Conservation (phyloP, 2,113 vertebrate genomes). For the Balaeniceps rex region DNA sequence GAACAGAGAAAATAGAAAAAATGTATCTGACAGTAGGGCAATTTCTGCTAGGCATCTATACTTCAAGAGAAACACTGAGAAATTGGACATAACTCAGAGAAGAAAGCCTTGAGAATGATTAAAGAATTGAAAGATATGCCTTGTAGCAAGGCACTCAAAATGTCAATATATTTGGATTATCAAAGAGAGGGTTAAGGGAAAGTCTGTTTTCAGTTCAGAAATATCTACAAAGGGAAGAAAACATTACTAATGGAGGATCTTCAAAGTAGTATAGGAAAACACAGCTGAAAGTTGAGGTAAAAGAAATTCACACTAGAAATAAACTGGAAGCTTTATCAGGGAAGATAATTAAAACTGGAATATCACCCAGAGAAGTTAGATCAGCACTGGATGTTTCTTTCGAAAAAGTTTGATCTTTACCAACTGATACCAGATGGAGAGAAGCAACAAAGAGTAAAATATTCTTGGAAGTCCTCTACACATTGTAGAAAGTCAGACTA, state of each 20-base stretch:
- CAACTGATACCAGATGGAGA: background rate
- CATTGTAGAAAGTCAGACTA: background rate
- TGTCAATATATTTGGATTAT: slow-evolving; percentile 20
- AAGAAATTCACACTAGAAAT: background rate
- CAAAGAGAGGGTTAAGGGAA: background rate
- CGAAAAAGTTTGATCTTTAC: background rate
- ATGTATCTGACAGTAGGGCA: background rate
- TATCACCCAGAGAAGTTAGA: background rate
- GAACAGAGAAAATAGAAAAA: background rate
- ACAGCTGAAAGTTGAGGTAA: background rate
- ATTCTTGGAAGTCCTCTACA: background rate
- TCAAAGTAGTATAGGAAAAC: background rate
- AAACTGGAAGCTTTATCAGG: background rate
- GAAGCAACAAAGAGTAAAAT: background rate
- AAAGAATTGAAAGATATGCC: background rate
- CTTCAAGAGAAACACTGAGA: background rate
- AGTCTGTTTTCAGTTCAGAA: background rate
- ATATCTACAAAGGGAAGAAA: background rate
- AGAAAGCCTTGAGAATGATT: slow-evolving; percentile 13
- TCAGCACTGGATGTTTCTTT: background rate
- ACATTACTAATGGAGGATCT: background rate
- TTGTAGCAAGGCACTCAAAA: background rate
- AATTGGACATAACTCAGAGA: background rate
- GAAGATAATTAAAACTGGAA: background rate
- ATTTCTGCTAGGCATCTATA: background rate